Conservation (phyloP, 1,140 invertebrate genomes). For the Amphibalanus amphitrite region DNA sequence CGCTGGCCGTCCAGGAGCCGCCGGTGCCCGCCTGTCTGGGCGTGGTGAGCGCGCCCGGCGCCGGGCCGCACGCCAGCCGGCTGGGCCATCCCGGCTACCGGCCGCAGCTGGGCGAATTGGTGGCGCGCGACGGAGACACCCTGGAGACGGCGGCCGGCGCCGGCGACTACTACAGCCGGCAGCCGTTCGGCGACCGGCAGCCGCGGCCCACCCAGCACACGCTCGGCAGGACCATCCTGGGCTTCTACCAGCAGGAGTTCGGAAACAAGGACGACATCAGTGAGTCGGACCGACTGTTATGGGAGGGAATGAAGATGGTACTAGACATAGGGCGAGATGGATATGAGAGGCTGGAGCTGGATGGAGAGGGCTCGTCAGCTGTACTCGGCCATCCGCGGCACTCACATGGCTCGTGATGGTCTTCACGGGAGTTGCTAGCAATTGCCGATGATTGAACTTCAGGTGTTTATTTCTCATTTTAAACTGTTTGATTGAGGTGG, state of each 20-base stretch:
- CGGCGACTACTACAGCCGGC: conserved; percentile 56
- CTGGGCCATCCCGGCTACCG: conserved; percentile 36
- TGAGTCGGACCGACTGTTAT: no score
- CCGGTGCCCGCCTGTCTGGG: conserved; percentile 60
- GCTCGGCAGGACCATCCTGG: conserved; percentile 56
- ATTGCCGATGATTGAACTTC: no score
- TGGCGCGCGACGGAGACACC: conserved; percentile 11
- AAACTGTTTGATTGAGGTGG: no score
- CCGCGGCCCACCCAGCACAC: conserved; percentile 34
- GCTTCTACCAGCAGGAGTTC: conserved; percentile 88
- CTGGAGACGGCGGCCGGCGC: background rate
- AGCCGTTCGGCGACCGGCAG: conserved; percentile 58
- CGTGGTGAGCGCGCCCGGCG: conserved; percentile 60
- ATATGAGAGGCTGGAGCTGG: no score
- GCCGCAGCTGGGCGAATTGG: conserved; percentile 51
- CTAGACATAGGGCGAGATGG: no score
- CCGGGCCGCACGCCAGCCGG: conserved; percentile 39
- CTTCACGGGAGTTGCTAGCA: no score
- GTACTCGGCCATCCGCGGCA: no score
- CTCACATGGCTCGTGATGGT: no score
- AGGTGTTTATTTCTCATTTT: no score
- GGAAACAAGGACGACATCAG: conserved; percentile 24
- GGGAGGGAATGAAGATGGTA: no score
- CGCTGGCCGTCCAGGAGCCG: conserved; percentile 75
- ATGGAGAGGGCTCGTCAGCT: no score